These are phyloP conservation scores for Bubo scandiacus DNA, from an alignment of 2,113 vertebrate species.

Conservation along the genomic window DNA sequence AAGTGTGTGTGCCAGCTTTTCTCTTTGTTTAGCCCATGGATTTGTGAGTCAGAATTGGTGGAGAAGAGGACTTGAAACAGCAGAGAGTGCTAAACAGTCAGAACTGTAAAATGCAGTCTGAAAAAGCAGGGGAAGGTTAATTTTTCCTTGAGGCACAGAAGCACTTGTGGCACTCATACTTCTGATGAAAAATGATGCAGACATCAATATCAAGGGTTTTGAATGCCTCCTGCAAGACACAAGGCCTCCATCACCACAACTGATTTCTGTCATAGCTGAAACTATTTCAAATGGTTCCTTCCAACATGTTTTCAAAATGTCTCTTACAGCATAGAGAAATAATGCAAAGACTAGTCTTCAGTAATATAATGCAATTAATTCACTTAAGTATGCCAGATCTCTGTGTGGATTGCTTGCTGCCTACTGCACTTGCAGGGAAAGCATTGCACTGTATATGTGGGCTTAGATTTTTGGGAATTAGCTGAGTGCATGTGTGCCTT, in stretches of 20 bases:
- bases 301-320: background rate
- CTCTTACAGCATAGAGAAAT: background rate
- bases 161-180: background rate
- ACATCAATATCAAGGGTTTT: background rate
- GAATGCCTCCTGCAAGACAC: background rate
- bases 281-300: background rate
- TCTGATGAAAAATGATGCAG: background rate
- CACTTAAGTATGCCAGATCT: background rate
- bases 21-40: background rate
- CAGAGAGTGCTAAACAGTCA: background rate
- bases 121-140: background rate
- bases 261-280: background rate
- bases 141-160: background rate
- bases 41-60: background rate
- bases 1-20: background rate
- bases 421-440: background rate
- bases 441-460: background rate
- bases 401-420: background rate
- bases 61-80: background rate
- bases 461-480: background rate
- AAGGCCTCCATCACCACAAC: background rate
- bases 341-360: background rate
- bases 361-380: background rate
- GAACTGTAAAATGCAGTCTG: background rate
- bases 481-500: background rate